These are phyloP conservation scores for Sphaerophoria rueppellii DNA, from an alignment of 2,888 invertebrate species.

Conservation along the genomic window DNA sequence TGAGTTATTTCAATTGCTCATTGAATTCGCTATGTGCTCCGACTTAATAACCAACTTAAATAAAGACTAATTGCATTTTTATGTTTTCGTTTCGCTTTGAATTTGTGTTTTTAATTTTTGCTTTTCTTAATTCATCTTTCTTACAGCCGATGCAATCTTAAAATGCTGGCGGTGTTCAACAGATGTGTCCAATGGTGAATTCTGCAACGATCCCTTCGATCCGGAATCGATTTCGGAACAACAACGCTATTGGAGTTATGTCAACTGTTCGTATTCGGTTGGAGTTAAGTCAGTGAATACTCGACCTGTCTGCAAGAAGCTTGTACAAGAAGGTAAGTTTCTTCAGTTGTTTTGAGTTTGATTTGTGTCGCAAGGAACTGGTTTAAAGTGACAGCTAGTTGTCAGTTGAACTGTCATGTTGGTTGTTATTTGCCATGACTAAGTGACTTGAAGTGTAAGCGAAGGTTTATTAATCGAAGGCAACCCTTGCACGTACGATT, in stretches of 20 bases:
- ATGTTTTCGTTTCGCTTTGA: background rate
- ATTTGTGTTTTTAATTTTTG: conserved; percentile 1
- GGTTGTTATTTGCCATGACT: background rate
- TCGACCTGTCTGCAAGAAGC: conserved; percentile 89
- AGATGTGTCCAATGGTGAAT: conserved; percentile 85
- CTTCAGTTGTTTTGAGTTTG: background rate
- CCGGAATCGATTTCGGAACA: conserved; percentile 82
- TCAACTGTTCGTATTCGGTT: conserved; percentile 82
- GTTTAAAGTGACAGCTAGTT: conserved; percentile 19
- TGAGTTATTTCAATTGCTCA: conserved; percentile 41
- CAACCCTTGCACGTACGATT: conserved; percentile 54
- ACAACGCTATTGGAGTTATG: conserved; percentile 82
- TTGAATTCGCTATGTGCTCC: conserved; percentile 29
- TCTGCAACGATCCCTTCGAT: conserved; percentile 89
- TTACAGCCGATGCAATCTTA: conserved; percentile 85
- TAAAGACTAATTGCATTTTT: conserved; percentile 36
- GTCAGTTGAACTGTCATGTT: conserved; percentile 49
- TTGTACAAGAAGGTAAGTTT: conserved; percentile 88
- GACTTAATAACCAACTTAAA: conserved; percentile 19
- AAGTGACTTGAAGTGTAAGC: background rate
- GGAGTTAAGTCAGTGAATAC: conserved; percentile 82
- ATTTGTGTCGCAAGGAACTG: conserved; percentile 3
- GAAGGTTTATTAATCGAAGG: background rate
- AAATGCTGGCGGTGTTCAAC: conserved; percentile 91
- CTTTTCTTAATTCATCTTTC: conserved; percentile 57